Base-by-base conservation (phyloP, 2,113 vertebrate genomes). In the Athene noctua region DNA sequence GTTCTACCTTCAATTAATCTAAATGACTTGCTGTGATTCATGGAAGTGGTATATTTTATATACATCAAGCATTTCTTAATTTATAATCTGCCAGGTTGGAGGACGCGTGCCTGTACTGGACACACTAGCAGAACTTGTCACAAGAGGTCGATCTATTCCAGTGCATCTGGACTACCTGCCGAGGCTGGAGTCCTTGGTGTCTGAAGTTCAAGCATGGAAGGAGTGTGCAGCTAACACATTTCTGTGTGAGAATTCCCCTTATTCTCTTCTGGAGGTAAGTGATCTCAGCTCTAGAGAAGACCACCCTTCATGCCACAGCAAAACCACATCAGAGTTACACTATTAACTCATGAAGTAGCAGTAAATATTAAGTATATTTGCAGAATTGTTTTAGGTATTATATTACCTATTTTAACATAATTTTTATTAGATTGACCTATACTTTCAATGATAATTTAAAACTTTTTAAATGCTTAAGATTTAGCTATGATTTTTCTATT, bases 131-230 rank as follows among this genome's bases (percentile, higher is more conserved):
- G 99, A 99, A 74, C 98, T 99, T 34, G 98, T 99, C 55, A 93
- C 98, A 2, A 98, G 98, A 72, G 99, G 99, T 26, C 98, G 99
- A 5, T 97, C 98, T 68, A 98, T 99, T 93, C 99, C 99, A 0
- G 99, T 99, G 57, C 98, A 98, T 62, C 98, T 99, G 95, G 99
- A 98, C 44, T 97, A 99, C 51, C 93, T 99, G 91, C 98, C 99
- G 5, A 96, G 98, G 70, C 97, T 99, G 94, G 99, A 99, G 96
- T 95, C 97, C 21, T 89, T 99, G 77, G 98, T 99, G 88, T 94
- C 97, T 0, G 99, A 99, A 72, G 99, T 99, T 75, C 98, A 99
- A 51, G 97, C 98, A 0, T 99, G 99, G 99, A 99, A 99, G 96
- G 98, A 99, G 68, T 98, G 98, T 73, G 99, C 99, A 86, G 97